A percentile compares a stretch with the other conserved stretches of the same genome.
These are phyloP conservation scores for Prunella himalayana DNA, from an alignment of 2,113 vertebrate genomes.

Conservation along the genomic window DNA sequence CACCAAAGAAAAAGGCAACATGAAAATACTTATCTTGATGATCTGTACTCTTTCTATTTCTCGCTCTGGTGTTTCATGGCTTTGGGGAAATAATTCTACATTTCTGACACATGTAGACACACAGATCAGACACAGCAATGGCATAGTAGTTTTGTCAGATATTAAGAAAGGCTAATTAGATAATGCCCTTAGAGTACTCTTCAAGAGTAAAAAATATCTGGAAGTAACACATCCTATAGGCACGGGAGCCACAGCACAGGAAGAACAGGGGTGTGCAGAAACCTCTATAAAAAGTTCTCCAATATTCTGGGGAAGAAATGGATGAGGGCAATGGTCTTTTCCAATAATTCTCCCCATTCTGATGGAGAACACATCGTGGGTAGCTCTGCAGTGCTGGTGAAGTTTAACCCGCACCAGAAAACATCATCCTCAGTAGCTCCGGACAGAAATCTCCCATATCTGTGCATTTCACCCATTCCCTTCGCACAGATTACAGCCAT, in stretches of 20 bases:
- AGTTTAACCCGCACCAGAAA: background rate
- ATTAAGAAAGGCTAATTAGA: background rate
- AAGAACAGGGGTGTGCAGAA: background rate
- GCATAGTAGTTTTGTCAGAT: background rate
- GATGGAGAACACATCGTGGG: background rate
- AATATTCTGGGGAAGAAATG: background rate
- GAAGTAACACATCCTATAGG: background rate
- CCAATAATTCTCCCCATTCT: background rate
- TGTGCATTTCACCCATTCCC: background rate
- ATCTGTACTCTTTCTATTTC: background rate
- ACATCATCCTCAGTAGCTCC: background rate
- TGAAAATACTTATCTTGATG: background rate
- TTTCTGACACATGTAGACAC: background rate
- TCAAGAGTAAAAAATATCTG: background rate
- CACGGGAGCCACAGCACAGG: background rate
- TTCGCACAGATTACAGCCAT: background rate
- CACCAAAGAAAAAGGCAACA: background rate
- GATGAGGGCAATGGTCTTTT: background rate
- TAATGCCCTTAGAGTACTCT: background rate
- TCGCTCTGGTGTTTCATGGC: background rate
- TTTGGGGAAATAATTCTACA: background rate
- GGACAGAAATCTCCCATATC: background rate
- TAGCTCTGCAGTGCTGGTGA: background rate
- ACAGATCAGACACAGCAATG: background rate
- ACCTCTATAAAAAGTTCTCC: background rate